phyloP scores from a whole-genome alignment of 2,888 invertebrate species.

The Timandra comae region DNA sequence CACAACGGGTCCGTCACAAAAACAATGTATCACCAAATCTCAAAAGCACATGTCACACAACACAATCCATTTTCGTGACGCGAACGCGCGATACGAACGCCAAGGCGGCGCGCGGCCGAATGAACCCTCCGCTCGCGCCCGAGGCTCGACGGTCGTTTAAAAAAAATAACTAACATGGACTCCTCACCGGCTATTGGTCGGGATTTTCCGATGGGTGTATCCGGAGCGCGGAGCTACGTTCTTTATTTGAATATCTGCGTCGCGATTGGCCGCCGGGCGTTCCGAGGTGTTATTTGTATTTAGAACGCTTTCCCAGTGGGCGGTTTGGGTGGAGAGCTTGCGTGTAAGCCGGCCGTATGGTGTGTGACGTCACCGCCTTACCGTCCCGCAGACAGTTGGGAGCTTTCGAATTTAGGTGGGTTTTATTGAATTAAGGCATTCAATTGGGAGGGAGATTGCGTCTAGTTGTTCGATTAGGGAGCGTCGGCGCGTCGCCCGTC shows the following conservation, averaged over 20 bases:
- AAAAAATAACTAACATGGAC: slow-evolving; percentile 64
- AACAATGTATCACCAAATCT: slow-evolving; percentile 45
- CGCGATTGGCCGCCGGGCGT: slow-evolving; percentile 45
- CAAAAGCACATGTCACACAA: slow-evolving; percentile 70
- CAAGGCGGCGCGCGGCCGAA: slow-evolving; percentile 73
- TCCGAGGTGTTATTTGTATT: slow-evolving; percentile 62
- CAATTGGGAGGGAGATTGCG: slow-evolving; percentile 33
- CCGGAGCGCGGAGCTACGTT: slow-evolving; percentile 38
- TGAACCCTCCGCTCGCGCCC: slow-evolving; percentile 44
- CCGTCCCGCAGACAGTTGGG: slow-evolving; percentile 32
- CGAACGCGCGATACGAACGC: slow-evolving; percentile 69
- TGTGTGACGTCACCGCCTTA: slow-evolving; percentile 48
- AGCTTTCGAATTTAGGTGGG: slow-evolving; percentile 55
- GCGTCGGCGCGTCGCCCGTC: slow-evolving; percentile 35
- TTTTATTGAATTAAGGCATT: slow-evolving; percentile 66
- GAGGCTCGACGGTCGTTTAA: slow-evolving; percentile 45
- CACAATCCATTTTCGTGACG: slow-evolving; percentile 68
- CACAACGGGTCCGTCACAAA: slow-evolving; percentile 64
- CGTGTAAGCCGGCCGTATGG: slow-evolving; percentile 62
- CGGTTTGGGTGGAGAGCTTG: slow-evolving; percentile 53
- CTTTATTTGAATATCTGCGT: slow-evolving; percentile 44
- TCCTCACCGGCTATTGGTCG: slow-evolving; percentile 51
- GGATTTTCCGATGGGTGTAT: slow-evolving; percentile 42
- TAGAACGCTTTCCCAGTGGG: slow-evolving; percentile 63
- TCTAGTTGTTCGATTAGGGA: slow-evolving; percentile 51